Evolutionary conservation across 2,888 invertebrate genomes (phyloP), one percentile per base, ranked within the genome.

Genomic region (Habroteleia sp.): DNA sequence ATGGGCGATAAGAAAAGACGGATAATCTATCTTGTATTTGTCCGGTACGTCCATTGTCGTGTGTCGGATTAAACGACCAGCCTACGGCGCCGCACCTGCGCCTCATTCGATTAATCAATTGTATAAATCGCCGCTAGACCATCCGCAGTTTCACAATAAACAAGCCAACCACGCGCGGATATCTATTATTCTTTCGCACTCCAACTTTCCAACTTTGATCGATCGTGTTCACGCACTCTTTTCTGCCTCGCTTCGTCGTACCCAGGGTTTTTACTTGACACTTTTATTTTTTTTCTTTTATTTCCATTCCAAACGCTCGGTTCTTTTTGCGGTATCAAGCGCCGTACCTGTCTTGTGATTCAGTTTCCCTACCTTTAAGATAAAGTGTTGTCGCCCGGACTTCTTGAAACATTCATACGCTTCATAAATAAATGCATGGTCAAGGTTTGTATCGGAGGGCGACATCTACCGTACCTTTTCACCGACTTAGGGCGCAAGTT

Each of bases 61-160:
- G 41, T n/a, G n/a, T 29, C 23, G 13, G 42, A 29, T 13, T 35
- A 35, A 16, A 42, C n/a, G 25, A 16, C 16, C 48, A 33, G 35
- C 35, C 60, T 31, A 41, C 25, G 35, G 16, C 6, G 42, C 33
- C 58, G 39, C 68, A 74, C 74, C 74, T 69, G 74, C 46, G 52
- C 20, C 58, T 27, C 52, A 37, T 48, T 48, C 74, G 48, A 69
- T 74, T 74, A 74, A 74, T 74, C 74, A 74, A 63, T 69, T 46
- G 54, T 63, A 74, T 69, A 63, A 68, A 63, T 63, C 56, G 29
- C 66, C 33, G 33, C 11, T 31, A 62, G 41, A 41, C 71, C 60
- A 54, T 60, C 58, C 58, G 63, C 65, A 48, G 17, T 42, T 31
- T 31, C 46, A 54, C 73, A 42, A 68, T 63, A 62, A 68, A 68